phyloP scores from a whole-genome alignment of 1,140 invertebrate species.

The Araneus ventricosus region DNA sequence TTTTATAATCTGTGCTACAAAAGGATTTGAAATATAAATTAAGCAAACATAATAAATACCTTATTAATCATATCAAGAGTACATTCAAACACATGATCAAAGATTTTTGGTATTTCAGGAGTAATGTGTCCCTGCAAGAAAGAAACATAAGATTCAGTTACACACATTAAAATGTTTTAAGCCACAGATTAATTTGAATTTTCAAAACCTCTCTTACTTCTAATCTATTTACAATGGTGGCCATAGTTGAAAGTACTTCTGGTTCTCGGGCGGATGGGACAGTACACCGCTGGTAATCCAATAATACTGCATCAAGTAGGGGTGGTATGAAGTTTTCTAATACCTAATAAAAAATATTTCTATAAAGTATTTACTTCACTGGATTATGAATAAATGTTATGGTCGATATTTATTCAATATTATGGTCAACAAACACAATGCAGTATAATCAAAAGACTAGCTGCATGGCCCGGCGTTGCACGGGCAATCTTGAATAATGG shows the following conservation, averaged over 20 bases:
- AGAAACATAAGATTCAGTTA: neutral
- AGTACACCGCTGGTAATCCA: constrained; percentile 97
- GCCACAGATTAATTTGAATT: neutral
- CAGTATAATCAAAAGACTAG: too few relatives aligned
- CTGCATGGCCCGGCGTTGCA: too few relatives aligned
- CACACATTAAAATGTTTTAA: neutral
- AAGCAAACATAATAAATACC: constrained; percentile 74
- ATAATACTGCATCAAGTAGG: constrained; percentile 95
- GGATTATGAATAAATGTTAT: too few relatives aligned
- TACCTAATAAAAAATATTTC: constrained; percentile 82
- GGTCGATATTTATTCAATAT: too few relatives aligned
- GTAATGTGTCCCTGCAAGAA: constrained; percentile 89
- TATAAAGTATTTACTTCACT: too few relatives aligned
- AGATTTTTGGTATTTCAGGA: constrained; percentile 97
- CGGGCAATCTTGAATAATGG: too few relatives aligned
- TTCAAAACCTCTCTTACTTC: constrained; percentile 81
- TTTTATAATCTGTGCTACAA: neutral
- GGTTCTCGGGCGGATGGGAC: constrained; percentile 97
- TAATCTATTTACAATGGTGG: constrained; percentile 97
- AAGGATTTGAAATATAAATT: too few relatives aligned
- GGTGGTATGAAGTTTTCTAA: constrained; percentile 99
- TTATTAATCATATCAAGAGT: constrained; percentile 99
- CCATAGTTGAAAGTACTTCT: constrained; percentile 98
- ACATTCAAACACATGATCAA: constrained; percentile 99
- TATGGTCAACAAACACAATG: too few relatives aligned